Conservation (phyloP, 1,140 invertebrate species). For the Amphibalanus amphitrite region DNA sequence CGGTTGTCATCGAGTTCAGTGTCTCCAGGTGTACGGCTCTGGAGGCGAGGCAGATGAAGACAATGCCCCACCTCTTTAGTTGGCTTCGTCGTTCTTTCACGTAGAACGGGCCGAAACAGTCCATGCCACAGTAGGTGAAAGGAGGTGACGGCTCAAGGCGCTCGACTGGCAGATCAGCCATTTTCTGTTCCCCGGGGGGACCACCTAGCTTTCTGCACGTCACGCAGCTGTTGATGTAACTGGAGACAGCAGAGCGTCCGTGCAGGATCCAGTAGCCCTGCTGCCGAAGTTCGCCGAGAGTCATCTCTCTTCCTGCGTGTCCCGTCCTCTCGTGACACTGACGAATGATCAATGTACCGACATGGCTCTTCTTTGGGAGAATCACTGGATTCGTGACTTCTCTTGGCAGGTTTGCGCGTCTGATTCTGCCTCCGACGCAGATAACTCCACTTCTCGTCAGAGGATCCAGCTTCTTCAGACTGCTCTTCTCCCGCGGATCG, state of each 20-base stretch:
- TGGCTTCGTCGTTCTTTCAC: background rate
- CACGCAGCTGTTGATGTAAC: background rate
- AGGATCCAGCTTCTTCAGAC: background rate
- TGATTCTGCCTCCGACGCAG: background rate
- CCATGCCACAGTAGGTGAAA: constrained; percentile 3
- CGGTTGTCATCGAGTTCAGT: background rate
- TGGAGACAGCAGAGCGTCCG: background rate
- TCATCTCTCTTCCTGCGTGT: background rate
- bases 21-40: background rate
- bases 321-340: background rate
- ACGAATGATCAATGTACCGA: background rate
- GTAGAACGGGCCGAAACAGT: constrained; percentile 5
- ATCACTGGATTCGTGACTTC: background rate
- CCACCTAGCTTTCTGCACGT: background rate
- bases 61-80: background rate
- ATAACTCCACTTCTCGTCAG: background rate
- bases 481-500: too few relatives aligned
- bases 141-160: background rate
- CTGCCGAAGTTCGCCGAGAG: background rate
- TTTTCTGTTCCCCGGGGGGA: background rate
- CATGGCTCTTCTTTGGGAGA: background rate
- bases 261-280: constrained; percentile 5
- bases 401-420: background rate
- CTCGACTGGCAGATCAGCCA: constrained; percentile 6
- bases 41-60: background rate